These are phyloP conservation scores for Mionectes olivaceus DNA, from an alignment of 2,797 vertebrate genomes.

Conservation along the genomic window DNA sequence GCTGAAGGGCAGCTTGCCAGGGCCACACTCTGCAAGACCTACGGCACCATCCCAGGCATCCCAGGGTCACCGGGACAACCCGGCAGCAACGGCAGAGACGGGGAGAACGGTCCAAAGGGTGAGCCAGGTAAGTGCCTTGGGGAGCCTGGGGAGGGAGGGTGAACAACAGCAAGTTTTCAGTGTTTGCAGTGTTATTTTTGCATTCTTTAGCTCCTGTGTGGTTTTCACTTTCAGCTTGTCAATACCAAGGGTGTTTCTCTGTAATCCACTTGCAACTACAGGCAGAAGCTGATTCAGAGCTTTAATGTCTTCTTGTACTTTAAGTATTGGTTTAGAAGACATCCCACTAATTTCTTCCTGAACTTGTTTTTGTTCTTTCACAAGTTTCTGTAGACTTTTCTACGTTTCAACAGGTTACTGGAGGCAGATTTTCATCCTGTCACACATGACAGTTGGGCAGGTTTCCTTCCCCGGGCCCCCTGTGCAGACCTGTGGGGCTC, in stretches of 20 bases:
- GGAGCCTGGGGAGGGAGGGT: neutral
- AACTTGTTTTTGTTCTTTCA: conserved; percentile 98
- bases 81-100: conserved; percentile 79
- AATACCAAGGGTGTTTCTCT: conserved; percentile 93
- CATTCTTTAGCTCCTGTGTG: conserved; percentile 82
- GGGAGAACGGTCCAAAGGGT: conserved; percentile 77
- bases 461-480: neutral
- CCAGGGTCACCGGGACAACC: conserved; percentile 79
- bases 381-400: conserved; percentile 84
- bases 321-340: conserved; percentile 97
- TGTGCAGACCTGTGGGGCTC: neutral
- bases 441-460: neutral
- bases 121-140: conserved; percentile 71
- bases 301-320: conserved; percentile 98
- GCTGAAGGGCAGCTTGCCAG: conserved; percentile 27
- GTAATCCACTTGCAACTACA: conserved; percentile 92
- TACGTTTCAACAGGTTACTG: no score
- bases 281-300: conserved; percentile 93
- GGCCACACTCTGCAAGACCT: conserved; percentile 62
- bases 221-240: conserved; percentile 97
- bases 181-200: no score
- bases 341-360: conserved; percentile 98
- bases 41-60: conserved; percentile 66
- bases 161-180: neutral
- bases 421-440: neutral